Evolutionary conservation across 2,888 invertebrate genomes (phyloP), one percentile per base, ranked within the genome.

Genomic region (Lampropteryx suffumata): DNA sequence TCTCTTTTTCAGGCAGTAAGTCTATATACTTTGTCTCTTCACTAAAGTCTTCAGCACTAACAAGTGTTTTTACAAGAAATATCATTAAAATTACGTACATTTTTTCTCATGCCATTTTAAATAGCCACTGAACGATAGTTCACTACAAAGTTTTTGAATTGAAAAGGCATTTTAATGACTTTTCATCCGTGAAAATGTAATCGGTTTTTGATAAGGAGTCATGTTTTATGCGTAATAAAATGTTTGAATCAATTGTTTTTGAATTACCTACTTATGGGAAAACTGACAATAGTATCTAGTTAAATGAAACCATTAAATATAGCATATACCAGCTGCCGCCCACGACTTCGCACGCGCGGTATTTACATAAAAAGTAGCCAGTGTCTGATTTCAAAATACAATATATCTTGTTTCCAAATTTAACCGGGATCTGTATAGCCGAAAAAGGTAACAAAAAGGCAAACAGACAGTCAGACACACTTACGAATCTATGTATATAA

Each of bases 11-110:
- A 0, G 84, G 79, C 10, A 89, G 60, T 21, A 79, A 61, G 62
- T 86, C 80, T 40, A 87, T 79, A 39, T 79, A 86, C 55, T 77
- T 81, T 2, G 63, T 62, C 34, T 79, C 75, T n/a, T 73, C 67
- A 58, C 64, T 74, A 26, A 32, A 48, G 2, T 73, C 69, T 6
- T 65, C 59, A 2, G 58, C 56, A 34, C 43, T 55, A n/a, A 49
- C 53, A 24, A 51, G 28, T 14, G 44, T 51, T 42, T 40, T 53
- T 12, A 52, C 40, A 34, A 62, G 48, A 33, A 72, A 28, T 35
- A 74, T 50, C 6, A 73, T 10, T 37, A 76, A 48, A 53, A 65
- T 44, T 21, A 83, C 61, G 57, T 72, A 9, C 64, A 67, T 67
- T 58, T 62, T 66, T 44, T 28, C 32, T 48, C 30, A 64, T 58